phyloP scores from a whole-genome alignment of 1,140 invertebrate genomes.

The Hestina assimilis region DNA sequence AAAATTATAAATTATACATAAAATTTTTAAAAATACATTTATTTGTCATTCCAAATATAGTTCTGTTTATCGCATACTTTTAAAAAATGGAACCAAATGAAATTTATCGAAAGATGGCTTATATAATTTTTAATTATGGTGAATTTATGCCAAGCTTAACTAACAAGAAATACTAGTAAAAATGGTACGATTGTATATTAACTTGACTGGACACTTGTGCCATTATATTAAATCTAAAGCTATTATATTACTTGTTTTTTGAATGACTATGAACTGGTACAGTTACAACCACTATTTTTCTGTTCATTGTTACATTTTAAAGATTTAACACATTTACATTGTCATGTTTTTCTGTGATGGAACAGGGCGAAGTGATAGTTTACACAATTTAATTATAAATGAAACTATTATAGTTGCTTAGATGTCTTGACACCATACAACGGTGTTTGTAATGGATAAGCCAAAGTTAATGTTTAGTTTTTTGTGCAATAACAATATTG shows the following conservation, averaged over 20 bases:
- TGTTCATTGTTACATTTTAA: conserved; percentile 11
- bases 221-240: conserved; percentile 42
- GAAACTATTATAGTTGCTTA: conserved; percentile 39
- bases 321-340: conserved; percentile 17
- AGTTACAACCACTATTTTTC: not conserved
- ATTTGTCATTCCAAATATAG: not conserved
- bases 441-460: conserved; percentile 67
- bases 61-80: not conserved
- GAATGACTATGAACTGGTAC: not conserved
- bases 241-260: not conserved
- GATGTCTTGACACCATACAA: conserved; percentile 45
- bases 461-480: conserved; percentile 75
- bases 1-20: not conserved
- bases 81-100: not conserved
- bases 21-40: not conserved
- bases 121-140: not conserved
- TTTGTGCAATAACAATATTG: conserved; percentile 74
- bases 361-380: conserved; percentile 39
- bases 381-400: conserved; percentile 29
- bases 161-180: not conserved
- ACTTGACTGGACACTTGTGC: conserved; percentile 42
- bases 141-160: not conserved
- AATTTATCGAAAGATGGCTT: not conserved
- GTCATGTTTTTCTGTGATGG: conserved; percentile 43
- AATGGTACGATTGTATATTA: too few relatives aligned